Base-by-base conservation (phyloP, 2,888 invertebrate genomes). In the Bellardia bayeri region DNA sequence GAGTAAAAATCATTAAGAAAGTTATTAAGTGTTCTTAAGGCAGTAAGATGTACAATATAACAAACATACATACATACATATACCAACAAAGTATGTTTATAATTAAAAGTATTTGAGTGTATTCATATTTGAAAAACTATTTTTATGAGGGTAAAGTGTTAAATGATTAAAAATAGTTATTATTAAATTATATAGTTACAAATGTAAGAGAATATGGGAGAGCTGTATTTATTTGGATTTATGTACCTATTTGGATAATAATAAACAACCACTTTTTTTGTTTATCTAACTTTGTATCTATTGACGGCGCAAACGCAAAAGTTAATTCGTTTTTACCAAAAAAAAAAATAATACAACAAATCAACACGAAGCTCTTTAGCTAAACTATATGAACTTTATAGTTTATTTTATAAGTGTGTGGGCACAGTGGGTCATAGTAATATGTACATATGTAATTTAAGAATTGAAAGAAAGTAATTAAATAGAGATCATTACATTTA, bases 221-320 rank as follows among this genome's bases (percentile, higher is more conserved):
- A 37, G 72, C 33, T 69, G 42, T 13, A 7, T 42, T 45, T 74
- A 11, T 56, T 56, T 3, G 49, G 49, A 3, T 13, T n/a, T n/a
- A n/a, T n/a, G n/a, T n/a, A n/a, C n/a, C n/a, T n/a, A n/a, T n/a
- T n/a, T 3, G 49, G 49, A 3, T 13, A 30, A 56, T 63, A 11
- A 64, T 30, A 74, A 66, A 42, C 82, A 37, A 79, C 79, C 79
- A 76, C 69, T 85, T 81, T 64, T 64, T 75, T 30, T 66, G 51
- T 13, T 63, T 72, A 45, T 80, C 40, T 68, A 45, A 23, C 58
- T 49, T 54, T 80, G 40, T 56, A 72, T 68, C 45, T 51, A 11
- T 6, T 49, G 79, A 85, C 54, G 30, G 81, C 86, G 86, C 86
- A 86, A 74, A 83, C 82, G 86, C 79, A 79, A 80, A 83, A 83